Evolutionary conservation across 2,888 invertebrate species (phyloP).

Genomic region (Drosophila picticornis): DNA sequence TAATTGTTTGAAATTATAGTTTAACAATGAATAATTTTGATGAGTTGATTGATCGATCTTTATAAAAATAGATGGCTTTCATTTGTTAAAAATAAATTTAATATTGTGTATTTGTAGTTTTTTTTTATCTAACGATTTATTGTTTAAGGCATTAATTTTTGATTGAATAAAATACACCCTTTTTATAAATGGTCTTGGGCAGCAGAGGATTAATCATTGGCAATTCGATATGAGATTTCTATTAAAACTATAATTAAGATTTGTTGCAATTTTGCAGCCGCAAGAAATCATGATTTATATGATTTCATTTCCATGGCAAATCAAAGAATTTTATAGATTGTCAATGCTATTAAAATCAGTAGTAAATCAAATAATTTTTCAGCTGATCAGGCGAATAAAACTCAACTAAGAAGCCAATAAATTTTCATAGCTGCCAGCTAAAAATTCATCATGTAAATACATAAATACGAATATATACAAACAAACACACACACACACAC

Average conservation of each 20-base stretch:
- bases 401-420: conserved; percentile 44
- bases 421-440: conserved; percentile 43
- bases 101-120: background rate
- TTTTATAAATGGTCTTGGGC: no score
- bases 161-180: background rate
- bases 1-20: background rate
- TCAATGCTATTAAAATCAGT: conserved; percentile 13
- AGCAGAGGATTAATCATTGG: background rate
- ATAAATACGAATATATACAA: conserved; percentile 24
- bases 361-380: conserved; percentile 36
- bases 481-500: conserved; percentile 7
- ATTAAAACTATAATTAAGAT: background rate
- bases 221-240: background rate
- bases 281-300: background rate
- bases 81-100: background rate
- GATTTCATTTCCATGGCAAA: conserved; percentile 12
- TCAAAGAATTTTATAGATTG: conserved; percentile 4
- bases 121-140: background rate
- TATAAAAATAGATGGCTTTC: background rate
- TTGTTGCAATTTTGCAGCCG: background rate
- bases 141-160: background rate
- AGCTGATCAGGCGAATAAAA: conserved; percentile 14
- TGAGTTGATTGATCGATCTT: background rate
- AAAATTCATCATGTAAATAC: conserved; percentile 57
- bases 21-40: background rate